phyloP scores from a whole-genome alignment of 1,140 invertebrate species.

The Drosophila orosa region DNA sequence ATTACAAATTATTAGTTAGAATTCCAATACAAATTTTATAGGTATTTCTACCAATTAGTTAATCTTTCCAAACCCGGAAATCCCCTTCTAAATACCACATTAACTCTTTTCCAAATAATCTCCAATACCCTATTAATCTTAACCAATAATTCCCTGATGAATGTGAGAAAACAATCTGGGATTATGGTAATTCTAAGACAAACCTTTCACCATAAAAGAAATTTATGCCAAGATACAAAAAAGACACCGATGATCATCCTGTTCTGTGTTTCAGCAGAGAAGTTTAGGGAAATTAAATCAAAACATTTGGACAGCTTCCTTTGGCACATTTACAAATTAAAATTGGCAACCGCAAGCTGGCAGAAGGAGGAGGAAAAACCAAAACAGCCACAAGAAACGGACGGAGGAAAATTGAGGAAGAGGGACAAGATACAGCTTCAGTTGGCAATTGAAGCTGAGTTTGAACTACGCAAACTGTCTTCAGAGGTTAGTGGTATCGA shows the following conservation, averaged over 20 bases:
- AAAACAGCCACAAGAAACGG: slow-evolving; percentile 17
- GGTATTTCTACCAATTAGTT: background rate
- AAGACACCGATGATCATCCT: slow-evolving; percentile 4
- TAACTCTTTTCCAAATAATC: slow-evolving; percentile 1
- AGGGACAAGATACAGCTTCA: slow-evolving; percentile 26
- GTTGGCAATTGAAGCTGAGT: slow-evolving; percentile 25
- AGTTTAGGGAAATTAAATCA: slow-evolving; percentile 40
- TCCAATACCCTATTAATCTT: slow-evolving; percentile 27
- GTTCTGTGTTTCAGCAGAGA: slow-evolving; percentile 1
- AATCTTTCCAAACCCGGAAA: background rate
- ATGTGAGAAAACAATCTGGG: slow-evolving; percentile 37
- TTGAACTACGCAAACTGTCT: slow-evolving; percentile 36
- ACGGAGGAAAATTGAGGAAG: background rate
- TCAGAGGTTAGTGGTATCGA: slow-evolving; percentile 1
- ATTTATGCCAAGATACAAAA: slow-evolving; percentile 4
- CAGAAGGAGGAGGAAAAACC: slow-evolving; percentile 4
- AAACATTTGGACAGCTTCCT: slow-evolving; percentile 42
- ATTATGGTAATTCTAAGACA: slow-evolving; percentile 38
- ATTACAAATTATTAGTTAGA: background rate
- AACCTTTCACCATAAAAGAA: slow-evolving; percentile 34
- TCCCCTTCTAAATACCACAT: background rate
- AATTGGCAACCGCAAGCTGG: slow-evolving; percentile 29
- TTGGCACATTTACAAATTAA: slow-evolving; percentile 41
- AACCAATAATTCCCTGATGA: slow-evolving; percentile 28
- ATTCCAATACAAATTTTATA: background rate